Base-by-base conservation (phyloP, 2,797 vertebrate genomes). In the Thripadectes ignobilis region DNA sequence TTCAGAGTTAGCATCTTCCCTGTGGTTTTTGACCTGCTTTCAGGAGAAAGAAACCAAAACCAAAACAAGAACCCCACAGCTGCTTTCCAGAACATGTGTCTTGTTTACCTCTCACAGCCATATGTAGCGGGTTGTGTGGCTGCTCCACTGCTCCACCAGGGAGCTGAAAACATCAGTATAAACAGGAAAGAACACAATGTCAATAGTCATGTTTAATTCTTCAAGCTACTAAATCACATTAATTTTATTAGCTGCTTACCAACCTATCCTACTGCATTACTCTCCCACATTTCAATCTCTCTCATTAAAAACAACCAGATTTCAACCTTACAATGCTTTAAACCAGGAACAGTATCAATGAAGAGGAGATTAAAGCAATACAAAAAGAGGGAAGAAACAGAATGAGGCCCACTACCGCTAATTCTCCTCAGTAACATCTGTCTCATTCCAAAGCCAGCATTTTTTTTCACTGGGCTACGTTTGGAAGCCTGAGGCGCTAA, bases 401-500 rank as follows among this genome's bases (percentile, higher is more conserved):
- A 87, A 23, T 7, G 38, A 94, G 66, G 34, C 76, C 36, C 63
- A 74, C 4, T 10, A 63, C 41, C 51, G 79, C 57, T 74, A 77
- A 89, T 94, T 89, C 89, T 65, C 83, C 69, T n/a, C 59, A 79
- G 66, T 63, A 96, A 90, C 88, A 81, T 86, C 89, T 92, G 87
- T 84, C 67, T 67, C 67, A 38, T 89, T 85, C 71, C 76, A 86
- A 92, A 95, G 73, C 45, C 79, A 76, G 32, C 57, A 23, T 15
- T 63, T 87, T 93, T 95, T 95, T 87, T 46, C 39, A 76, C 24
- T 39, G 58, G 32, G 74, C 92, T 89, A 36, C 6, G 4, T 87
- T 20, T 85, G 63, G 71, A 84, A 86, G 80, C 74, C 59, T 38
- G 19, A 87, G 68, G 86, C 76, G 68, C n/a, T 18, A 52, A 59